These are phyloP conservation scores for Leucopsar rothschildi DNA, from an alignment of 2,113 vertebrate genomes.

Conservation along the genomic window DNA sequence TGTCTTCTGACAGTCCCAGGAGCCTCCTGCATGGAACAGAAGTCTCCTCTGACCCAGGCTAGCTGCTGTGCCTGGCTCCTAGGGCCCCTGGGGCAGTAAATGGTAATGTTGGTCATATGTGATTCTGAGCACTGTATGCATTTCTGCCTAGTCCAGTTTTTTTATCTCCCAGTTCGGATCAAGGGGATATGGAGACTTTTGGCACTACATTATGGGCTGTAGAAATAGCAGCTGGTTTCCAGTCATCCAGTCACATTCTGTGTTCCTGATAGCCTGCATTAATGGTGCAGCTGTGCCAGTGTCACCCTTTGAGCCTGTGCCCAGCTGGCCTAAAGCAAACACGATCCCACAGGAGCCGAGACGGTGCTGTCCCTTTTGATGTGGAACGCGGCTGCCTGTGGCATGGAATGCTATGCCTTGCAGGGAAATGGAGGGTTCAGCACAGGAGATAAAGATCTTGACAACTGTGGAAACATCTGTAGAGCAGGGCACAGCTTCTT, in stretches of 20 bases:
- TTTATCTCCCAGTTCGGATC: not conserved
- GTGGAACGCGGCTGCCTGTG: not conserved
- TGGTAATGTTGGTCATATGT: not conserved
- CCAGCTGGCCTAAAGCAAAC: not conserved
- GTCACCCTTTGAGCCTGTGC: not conserved
- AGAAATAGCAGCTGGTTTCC: not conserved
- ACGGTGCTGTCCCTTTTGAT: not conserved
- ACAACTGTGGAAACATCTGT: not conserved
- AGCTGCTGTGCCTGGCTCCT: not conserved
- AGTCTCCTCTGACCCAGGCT: not conserved
- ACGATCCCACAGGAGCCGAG: not conserved
- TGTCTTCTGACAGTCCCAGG: not conserved
- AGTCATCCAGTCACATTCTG: not conserved
- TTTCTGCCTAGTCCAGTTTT: not conserved
- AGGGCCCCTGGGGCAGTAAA: not conserved
- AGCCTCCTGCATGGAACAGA: not conserved
- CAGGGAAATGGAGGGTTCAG: not conserved
- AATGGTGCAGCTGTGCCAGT: not conserved
- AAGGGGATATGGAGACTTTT: not conserved
- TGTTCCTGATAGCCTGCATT: not conserved
- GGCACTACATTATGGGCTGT: not conserved
- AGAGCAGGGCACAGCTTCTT: not conserved
- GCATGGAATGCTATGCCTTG: not conserved
- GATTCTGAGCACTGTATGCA: not conserved
- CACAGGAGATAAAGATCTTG: not conserved